Evolutionary conservation across 2,113 vertebrate species (phyloP), one percentile per base, ranked within the genome.

Genomic region (Datnioides undecimradiatus): DNA sequence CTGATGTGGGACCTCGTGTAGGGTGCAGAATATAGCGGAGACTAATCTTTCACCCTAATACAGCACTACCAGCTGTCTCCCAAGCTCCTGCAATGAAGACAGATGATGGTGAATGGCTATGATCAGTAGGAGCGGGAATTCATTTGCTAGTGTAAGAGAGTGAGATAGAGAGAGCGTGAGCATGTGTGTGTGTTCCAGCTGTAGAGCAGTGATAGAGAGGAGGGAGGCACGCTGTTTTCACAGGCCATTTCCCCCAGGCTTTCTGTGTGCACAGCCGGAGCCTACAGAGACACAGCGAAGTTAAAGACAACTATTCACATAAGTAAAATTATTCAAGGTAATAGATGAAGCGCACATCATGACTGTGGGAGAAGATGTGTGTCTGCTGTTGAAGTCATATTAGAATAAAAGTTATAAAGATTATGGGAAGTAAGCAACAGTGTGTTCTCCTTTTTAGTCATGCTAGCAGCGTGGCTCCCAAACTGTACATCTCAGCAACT

Each of bases 71-170:
- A 87, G 87, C 79, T 85, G 80, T 65, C 76, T 75, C 76, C 74
- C 52, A 69, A 74, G 59, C 60, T 51, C 75, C 75, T 54, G 69
- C 73, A 78, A 90, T 89, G 76, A 88, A 90, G 85, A 90, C 68
- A 45, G 68, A 90, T 83, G 85, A 82, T 25, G 19, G 55, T 52
- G 70, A 82, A 76, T 13, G 79, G 76, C 79, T 69, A 45, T 73
- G 76, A 92, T 89, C 89, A 85, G 74, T 48, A 67, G 65, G 71
- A 84, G 82, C 29, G 4, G 67, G 82, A 83, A 89, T 88, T 88
- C 41, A 90, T 79, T 85, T 68, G 57, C 63, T 68, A 73, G 81
- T 71, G 52, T 40, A 31, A 40, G 67, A 40, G 67, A 67, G 58
- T 7, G 48, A 57, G 67, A 48, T 55, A 49, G 49, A 38, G 43